Evolutionary conservation across 2,113 vertebrate species (phyloP), one percentile per base, ranked within the genome.

Genomic region (Tonatia bakeri): DNA sequence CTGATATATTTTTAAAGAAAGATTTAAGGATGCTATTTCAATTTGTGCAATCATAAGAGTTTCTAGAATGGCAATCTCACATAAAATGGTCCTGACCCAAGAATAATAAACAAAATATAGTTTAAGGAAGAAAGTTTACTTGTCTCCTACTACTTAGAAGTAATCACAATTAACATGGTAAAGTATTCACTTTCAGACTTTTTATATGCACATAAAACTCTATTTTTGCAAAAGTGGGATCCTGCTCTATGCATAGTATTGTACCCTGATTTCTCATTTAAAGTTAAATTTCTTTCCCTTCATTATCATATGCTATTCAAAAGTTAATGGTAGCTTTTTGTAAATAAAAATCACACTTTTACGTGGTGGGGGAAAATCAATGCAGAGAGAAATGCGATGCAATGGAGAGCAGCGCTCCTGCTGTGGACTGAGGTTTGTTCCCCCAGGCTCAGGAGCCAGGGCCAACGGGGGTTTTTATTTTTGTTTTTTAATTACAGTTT

Each of bases 331-430:
- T 72, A 67, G 28, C 11, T 77, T 93, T 90, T 59, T 93, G 24
- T 50, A 94, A 90, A 45, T 87, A 22, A 94, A 96, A 95, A 92
- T 61, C 36, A 52, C 1, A 90, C 24, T 24, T 87, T 93, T 89
- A 28, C 65, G 15, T 43, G 12, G 22, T 82, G 8, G n/a, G 40
- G 16, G 54, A 31, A 73, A 79, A 69, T 56, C 47, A 67, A 67
- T 43, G n/a, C 17, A 65, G 33, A 47, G 19, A 43, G 54, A 83
- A 87, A 67, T 85, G 43, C 1, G 12, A 38, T 43, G 10, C 36
- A 52, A 50, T 1, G 1, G 43, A 77, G 96, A 89, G 47, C 20
- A 69, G 73, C 5, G 20, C 7, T 73, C 19, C 54, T 14, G 4
- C 2, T 3, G 1, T 28, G 79, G 69, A 77, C 7, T 31, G 43